Evolutionary conservation across 2,888 invertebrate species (phyloP), one percentile per base, ranked within the genome.

Genomic region (Gibbula magus): DNA sequence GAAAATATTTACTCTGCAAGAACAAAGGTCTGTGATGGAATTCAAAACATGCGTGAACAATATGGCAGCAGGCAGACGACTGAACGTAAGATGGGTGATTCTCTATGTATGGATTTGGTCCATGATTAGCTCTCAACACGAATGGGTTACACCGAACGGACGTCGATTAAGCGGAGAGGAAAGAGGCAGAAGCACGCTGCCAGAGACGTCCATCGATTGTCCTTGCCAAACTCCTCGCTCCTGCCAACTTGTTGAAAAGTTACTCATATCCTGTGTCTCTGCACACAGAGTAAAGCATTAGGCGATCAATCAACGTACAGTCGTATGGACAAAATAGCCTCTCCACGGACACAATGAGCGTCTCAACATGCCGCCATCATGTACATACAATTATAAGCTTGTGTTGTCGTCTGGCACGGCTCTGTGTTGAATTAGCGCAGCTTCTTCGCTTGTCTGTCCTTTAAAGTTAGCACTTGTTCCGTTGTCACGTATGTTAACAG

Each of bases 21-120:
- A 70, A 32, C 32, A 70, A 70, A 70, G 70, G 70, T 70, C 70
- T 70, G 35, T 70, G 39, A 35, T 32, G 70, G 70, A 70, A 70
- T 70, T 39, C 35, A 70, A 70, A 70, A 70, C 70, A 32, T 70
- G 61, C 10, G 70, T 39, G 39, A 70, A 70, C 70, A 70, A 70
- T 70, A 20, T 29, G 39, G 35, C 32, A 35, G 20, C 32, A 70
- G n/a, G 35, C 70, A 22, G 25, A 25, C 20, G 70, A 70, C 70
- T 18, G 70, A 32, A 70, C 70, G 70, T 32, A 35, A 35, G 70
- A 70, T 20, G 70, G 39, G 10, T 39, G 20, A 32, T 32, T 70
- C 39, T 70, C 32, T 20, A 10, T 20, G 35, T 39, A 70, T 70
- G 70, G 39, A 39, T 35, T 20, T 20, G 70, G 22, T 25, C 70